These are phyloP conservation scores for Leptinotarsa undecemlineata DNA, from an alignment of 1,140 invertebrate species.

Conservation along the genomic window DNA sequence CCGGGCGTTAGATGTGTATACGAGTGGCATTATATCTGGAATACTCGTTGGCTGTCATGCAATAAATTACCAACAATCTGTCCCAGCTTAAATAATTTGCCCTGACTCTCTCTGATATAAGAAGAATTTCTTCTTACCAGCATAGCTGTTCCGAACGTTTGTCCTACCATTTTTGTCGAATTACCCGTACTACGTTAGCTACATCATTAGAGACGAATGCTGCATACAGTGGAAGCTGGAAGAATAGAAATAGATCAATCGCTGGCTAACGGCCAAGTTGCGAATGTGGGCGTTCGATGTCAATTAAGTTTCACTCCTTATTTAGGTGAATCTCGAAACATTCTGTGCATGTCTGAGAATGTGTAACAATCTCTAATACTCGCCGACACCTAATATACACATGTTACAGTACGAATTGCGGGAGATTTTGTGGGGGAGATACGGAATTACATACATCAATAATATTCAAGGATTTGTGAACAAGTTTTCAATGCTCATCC, in stretches of 20 bases:
- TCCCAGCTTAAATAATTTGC: no score
- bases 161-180: background rate
- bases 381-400: conserved; percentile 35
- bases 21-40: no score
- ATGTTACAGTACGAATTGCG: conserved; percentile 27
- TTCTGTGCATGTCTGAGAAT: conserved; percentile 43
- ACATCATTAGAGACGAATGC: conserved; percentile 4
- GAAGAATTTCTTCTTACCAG: no score
- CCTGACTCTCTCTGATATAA: no score
- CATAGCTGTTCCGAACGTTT: no score
- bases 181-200: background rate
- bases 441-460: background rate
- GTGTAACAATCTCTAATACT: conserved; percentile 42
- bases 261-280: conserved; percentile 26
- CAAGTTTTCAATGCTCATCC: no score
- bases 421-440: background rate
- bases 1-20: no score
- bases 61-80: no score
- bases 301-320: conserved; percentile 53
- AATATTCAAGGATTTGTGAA: no score
- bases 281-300: conserved; percentile 49
- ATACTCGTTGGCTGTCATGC: no score
- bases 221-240: conserved; percentile 16
- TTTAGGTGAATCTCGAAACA: conserved; percentile 46
- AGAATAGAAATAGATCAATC: conserved; percentile 37